phyloP scores from a whole-genome alignment of 2,113 vertebrate genomes.

The Hypomesus transpacificus region DNA sequence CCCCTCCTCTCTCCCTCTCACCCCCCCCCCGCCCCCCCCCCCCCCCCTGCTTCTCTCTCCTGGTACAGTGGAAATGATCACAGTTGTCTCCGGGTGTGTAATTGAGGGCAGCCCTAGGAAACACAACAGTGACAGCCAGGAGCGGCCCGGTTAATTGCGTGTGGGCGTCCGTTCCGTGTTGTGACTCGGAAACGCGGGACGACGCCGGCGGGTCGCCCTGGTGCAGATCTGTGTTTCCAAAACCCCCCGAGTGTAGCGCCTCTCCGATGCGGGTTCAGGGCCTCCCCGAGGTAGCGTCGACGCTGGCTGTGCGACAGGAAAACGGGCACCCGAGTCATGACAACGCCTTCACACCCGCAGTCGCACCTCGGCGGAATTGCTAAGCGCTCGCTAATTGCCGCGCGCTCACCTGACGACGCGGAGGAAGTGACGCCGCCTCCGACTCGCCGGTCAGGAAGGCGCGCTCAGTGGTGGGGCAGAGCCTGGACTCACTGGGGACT shows the following conservation, averaged over 20 bases:
- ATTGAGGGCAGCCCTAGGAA: constrained; percentile 53
- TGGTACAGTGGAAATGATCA: constrained; percentile 22
- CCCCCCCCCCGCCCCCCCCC: not conserved
- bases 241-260: not conserved
- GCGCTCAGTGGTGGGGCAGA: too few species aligned
- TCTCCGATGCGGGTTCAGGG: constrained; percentile 8
- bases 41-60: not conserved
- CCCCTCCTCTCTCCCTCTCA: not conserved
- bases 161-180: constrained; percentile 44
- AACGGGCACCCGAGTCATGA: constrained; percentile 8
- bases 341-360: constrained; percentile 19
- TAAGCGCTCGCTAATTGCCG: constrained; percentile 9
- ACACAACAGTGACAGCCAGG: constrained; percentile 44
- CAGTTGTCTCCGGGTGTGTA: constrained; percentile 28
- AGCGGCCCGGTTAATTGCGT: constrained; percentile 55
- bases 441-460: too few species aligned
- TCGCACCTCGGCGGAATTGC: not conserved
- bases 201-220: constrained; percentile 23
- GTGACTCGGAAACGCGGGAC: constrained; percentile 29
- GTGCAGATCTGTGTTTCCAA: constrained; percentile 10
- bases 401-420: not conserved
- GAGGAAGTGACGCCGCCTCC: not conserved
- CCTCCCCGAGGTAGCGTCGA: constrained; percentile 20
- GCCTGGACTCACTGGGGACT: too few species aligned
- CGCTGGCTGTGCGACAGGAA: constrained; percentile 27